A percentile compares a stretch with the other conserved stretches of the same genome.
These are phyloP conservation scores for Limnephilus auricula DNA, from an alignment of 2,888 invertebrate genomes.

Conservation along the genomic window DNA sequence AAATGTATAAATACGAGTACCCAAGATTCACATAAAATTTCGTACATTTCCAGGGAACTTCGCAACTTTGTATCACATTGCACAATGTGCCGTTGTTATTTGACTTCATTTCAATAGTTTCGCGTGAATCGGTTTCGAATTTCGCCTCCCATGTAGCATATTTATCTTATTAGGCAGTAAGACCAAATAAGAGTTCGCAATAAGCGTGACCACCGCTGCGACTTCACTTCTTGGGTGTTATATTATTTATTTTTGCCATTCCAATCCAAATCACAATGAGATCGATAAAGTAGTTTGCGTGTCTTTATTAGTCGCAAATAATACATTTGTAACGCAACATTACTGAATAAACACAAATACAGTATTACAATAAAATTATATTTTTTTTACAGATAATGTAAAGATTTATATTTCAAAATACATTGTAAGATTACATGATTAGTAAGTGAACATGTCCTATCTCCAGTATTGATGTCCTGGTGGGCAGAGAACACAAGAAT, in stretches of 20 bases:
- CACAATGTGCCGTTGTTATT: neutral
- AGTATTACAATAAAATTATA: neutral
- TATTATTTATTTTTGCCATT: neutral
- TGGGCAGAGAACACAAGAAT: no score
- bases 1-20: neutral
- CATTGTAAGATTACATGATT: no score
- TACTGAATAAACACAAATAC: neutral
- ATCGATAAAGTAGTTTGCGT: neutral
- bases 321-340: neutral
- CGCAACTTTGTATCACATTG: neutral
- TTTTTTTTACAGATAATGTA: no score
- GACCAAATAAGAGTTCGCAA: slow-evolving; percentile 8
- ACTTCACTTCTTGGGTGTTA: neutral
- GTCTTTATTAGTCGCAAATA: neutral
- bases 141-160: slow-evolving; percentile 11
- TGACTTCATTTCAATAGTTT: slow-evolving; percentile 6
- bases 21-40: neutral
- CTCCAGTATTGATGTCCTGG: no score
- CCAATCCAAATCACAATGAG: neutral
- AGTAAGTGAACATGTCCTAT: no score
- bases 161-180: slow-evolving; percentile 30
- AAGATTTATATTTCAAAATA: no score
- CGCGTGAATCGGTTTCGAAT: neutral
- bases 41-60: neutral
- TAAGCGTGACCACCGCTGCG: slow-evolving; percentile 22